Conservation (phyloP, 2,888 invertebrate genomes). For the Andricus quercusramuli region DNA sequence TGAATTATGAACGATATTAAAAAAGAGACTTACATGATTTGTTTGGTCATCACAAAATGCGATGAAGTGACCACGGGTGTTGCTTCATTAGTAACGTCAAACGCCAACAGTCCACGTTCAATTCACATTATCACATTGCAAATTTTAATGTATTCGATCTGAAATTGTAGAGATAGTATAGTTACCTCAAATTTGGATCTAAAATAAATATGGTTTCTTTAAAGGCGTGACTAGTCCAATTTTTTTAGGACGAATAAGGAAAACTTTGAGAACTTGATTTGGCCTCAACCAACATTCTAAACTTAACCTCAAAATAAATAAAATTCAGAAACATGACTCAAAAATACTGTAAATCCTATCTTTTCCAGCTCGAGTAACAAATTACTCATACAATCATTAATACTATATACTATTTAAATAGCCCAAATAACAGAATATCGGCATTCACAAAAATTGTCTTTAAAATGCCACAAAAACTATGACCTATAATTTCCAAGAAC, state of each 20-base stretch:
- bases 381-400: background rate
- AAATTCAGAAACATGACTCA: background rate
- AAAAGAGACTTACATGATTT: background rate
- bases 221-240: background rate
- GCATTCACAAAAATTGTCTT: background rate
- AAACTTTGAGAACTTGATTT: no score
- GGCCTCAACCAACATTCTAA: background rate
- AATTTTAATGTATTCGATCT: constrained; percentile 11
- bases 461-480: background rate
- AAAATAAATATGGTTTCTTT: background rate
- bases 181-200: background rate
- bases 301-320: background rate
- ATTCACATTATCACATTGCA: background rate
- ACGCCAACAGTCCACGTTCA: background rate
- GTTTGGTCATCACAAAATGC: background rate
- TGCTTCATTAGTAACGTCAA: background rate
- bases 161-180: background rate
- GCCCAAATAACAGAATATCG: no score
- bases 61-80: background rate
- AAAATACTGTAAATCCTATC: background rate
- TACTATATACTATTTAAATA: background rate
- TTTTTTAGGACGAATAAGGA: no score
- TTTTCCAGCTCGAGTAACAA: background rate
- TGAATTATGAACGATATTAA: no score
- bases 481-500: background rate